These are phyloP conservation scores for Coracias cyanogaster DNA, from an alignment of 2,797 vertebrate genomes.

Conservation along the genomic window DNA sequence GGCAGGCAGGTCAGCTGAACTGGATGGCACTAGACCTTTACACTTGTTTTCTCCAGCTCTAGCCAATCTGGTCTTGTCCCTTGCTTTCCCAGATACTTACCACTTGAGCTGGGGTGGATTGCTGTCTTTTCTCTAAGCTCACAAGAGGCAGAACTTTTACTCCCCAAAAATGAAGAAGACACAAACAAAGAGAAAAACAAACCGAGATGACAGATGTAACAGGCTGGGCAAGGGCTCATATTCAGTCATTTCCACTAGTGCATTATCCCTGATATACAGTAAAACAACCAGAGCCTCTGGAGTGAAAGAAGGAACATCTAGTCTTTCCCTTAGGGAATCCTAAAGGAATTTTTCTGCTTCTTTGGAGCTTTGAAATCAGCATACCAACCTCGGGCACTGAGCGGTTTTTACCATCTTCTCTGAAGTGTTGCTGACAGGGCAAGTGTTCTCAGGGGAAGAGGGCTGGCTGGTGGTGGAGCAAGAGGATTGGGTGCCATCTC, in stretches of 20 bases:
- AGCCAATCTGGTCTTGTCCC: not conserved
- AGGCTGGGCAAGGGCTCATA: not conserved
- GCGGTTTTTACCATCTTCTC: not conserved
- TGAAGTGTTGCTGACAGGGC: not conserved
- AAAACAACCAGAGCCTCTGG: not conserved
- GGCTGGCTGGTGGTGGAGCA: not conserved
- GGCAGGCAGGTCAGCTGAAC: not conserved
- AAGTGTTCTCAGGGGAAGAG: slow-evolving; percentile 42
- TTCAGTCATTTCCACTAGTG: not conserved
- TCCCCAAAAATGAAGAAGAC: not conserved
- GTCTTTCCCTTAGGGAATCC: not conserved
- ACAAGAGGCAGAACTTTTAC: not conserved
- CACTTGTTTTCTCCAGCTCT: not conserved
- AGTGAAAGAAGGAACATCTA: not conserved
- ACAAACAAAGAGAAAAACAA: not conserved
- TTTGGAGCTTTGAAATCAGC: not conserved
- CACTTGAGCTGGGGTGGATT: not conserved
- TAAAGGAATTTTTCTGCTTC: not conserved
- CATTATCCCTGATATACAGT: not conserved
- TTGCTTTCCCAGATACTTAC: not conserved
- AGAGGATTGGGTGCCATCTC: not conserved
- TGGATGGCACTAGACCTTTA: not conserved
- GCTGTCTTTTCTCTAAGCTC: not conserved
- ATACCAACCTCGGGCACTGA: not conserved
- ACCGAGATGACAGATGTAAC: not conserved